Evolutionary conservation across 2,888 invertebrate genomes (phyloP).

Genomic region (Thereva nobilitata): DNA sequence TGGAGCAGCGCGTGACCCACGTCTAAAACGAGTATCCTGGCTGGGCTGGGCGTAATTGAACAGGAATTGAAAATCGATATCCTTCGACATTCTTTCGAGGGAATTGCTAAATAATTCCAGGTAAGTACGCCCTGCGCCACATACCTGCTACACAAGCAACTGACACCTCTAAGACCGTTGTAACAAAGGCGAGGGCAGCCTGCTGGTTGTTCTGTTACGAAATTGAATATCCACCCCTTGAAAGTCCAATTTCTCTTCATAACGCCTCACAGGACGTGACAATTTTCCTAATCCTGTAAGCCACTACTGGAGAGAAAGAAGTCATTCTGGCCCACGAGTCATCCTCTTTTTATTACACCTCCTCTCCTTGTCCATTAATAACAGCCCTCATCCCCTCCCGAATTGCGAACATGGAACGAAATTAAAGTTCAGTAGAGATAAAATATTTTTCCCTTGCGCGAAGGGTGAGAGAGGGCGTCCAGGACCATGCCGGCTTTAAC

Average conservation of each 20-base stretch:
- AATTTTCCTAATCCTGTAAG: constrained; percentile 25
- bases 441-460: not conserved
- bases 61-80: constrained; percentile 11
- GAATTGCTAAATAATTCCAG: too few relatives aligned
- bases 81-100: not conserved
- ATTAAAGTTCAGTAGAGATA: not conserved
- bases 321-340: not conserved
- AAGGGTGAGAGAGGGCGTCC: not conserved
- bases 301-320: not conserved
- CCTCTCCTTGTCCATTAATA: constrained; percentile 18
- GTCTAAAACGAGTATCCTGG: not conserved
- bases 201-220: not conserved
- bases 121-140: too few relatives aligned
- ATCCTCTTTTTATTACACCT: constrained; percentile 18
- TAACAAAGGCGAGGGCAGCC: not conserved
- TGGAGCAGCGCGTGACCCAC: not conserved
- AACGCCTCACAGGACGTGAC: constrained; percentile 25
- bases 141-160: not conserved
- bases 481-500: not conserved
- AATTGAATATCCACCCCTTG: constrained; percentile 23
- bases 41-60: constrained; percentile 1
- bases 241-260: constrained; percentile 20
- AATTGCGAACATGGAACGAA: not conserved
- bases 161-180: not conserved
- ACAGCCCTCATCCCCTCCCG: not conserved